Percentiles rank a stretch among this genome's conserved stretches.
Conservation (phyloP, 1,140 invertebrate genomes). For the Drosophila varians region DNA sequence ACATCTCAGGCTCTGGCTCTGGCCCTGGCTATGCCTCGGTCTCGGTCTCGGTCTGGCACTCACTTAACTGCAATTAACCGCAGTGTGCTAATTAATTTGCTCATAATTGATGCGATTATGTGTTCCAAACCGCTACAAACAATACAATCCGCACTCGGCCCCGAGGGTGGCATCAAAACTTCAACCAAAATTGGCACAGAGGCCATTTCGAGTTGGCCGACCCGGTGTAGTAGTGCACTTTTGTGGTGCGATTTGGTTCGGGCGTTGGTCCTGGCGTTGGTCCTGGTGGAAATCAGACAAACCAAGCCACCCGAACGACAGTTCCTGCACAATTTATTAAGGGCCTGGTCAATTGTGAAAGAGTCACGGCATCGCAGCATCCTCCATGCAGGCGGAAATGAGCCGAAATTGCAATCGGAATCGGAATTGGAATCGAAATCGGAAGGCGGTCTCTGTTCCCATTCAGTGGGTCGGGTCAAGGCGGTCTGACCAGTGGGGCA, state of each 20-base stretch:
- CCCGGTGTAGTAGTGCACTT: conserved; percentile 14
- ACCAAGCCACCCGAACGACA: conserved; percentile 31
- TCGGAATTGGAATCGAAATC: conserved; percentile 7
- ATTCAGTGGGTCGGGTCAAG: conserved; percentile 49
- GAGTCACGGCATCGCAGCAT: conserved; percentile 44
- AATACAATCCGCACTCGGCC: conserved; percentile 29
- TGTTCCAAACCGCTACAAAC: conserved; percentile 46
- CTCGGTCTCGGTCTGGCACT: conserved; percentile 38
- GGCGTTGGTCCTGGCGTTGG: conserved; percentile 18
- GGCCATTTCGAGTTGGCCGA: conserved; percentile 14
- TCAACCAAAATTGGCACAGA: conserved; percentile 18
- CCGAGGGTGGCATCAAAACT: conserved; percentile 60
- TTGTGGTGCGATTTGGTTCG: conserved; percentile 1
- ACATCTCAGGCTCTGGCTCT: too few species aligned
- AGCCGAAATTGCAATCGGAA: conserved; percentile 68
- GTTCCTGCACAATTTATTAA: conserved; percentile 62
- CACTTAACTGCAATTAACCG: conserved; percentile 78
- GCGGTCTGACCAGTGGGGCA: conserved; percentile 11
- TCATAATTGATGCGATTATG: conserved; percentile 82
- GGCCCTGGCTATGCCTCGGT: background rate
- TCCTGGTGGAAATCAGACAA: conserved; percentile 72
- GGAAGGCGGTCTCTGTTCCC: conserved; percentile 16
- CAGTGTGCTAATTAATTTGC: conserved; percentile 81
- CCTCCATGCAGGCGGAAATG: conserved; percentile 61
- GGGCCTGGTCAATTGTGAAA: conserved; percentile 48